phyloP scores from a whole-genome alignment of 2,113 vertebrate genomes.

The zebrafish (Danio rerio) region DNA sequence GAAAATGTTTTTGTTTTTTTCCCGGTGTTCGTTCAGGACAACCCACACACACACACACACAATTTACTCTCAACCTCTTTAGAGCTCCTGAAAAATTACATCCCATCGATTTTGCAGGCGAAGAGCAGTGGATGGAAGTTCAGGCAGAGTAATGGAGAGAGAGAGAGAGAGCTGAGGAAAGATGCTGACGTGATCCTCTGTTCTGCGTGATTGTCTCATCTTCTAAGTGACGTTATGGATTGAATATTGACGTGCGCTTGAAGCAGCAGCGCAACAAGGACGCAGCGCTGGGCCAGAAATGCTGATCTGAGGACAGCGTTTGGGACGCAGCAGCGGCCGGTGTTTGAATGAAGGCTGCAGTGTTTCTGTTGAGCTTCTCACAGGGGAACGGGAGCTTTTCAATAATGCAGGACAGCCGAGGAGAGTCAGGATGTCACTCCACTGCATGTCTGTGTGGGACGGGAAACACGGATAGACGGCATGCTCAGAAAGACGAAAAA shows the following conservation, averaged over 20 bases:
- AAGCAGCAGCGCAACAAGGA: slow-evolving; percentile 34
- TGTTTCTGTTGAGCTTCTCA: slow-evolving; percentile 20
- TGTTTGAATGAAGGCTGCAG: neutral
- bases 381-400: slow-evolving; percentile 46
- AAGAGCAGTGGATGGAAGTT: slow-evolving; percentile 55
- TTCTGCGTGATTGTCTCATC: slow-evolving; percentile 61
- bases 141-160: slow-evolving; percentile 55
- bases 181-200: slow-evolving; percentile 40
- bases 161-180: slow-evolving; percentile 43
- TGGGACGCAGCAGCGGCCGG: too few species aligned
- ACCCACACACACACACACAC: neutral
- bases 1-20: neutral
- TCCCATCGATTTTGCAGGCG: slow-evolving; percentile 62
- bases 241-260: slow-evolving; percentile 58
- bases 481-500: neutral
- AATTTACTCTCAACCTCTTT: slow-evolving; percentile 25
- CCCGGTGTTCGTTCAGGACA: neutral
- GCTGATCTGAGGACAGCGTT: neutral
- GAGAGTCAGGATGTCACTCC: slow-evolving; percentile 43
- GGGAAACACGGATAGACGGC: slow-evolving; percentile 37
- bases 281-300: neutral
- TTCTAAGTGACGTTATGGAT: slow-evolving; percentile 62
- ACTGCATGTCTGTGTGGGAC: slow-evolving; percentile 9
- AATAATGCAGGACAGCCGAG: slow-evolving; percentile 58
- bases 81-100: slow-evolving; percentile 59